Evolutionary conservation across 2,113 vertebrate species (phyloP).

Genomic region (Pterophyllum scalare): DNA sequence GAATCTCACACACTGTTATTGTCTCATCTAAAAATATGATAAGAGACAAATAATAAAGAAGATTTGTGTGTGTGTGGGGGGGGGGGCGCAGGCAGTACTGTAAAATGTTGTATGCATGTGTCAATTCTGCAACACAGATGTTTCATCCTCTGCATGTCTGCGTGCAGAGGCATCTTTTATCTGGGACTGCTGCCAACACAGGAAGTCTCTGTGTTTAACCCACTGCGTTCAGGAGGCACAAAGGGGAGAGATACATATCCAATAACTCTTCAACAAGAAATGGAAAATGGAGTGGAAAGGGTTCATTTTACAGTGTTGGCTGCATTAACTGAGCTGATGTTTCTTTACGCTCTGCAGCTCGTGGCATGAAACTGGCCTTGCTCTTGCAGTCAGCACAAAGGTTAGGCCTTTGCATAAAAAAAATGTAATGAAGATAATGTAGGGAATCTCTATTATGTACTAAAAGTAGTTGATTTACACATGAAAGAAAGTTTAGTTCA

Average conservation of each 20-base stretch:
- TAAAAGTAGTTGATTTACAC: not conserved
- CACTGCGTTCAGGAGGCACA: constrained; percentile 47
- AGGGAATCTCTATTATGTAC: not conserved
- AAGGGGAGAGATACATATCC: not conserved
- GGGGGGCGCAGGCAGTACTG: constrained; percentile 2
- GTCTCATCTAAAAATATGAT: constrained; percentile 29
- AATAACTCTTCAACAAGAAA: not conserved
- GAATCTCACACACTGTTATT: constrained; percentile 26
- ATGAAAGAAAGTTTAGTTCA: not conserved
- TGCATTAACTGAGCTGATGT: constrained; percentile 17
- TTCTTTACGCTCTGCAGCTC: constrained; percentile 30
- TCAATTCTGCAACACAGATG: constrained; percentile 84
- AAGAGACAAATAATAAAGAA: constrained; percentile 11
- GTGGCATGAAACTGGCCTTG: not conserved
- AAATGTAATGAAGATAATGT: not conserved
- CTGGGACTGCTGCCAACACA: constrained; percentile 87
- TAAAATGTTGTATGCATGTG: constrained; percentile 73
- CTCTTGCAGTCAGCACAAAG: not conserved
- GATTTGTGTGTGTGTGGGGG: not conserved
- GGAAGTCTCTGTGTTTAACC: constrained; percentile 85
- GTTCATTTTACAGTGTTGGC: constrained; percentile 44
- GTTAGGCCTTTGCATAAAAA: constrained; percentile 8
- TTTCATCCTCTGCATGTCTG: constrained; percentile 87
- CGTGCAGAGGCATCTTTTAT: constrained; percentile 85
- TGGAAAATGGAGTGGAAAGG: constrained; percentile 10